Percentiles rank a stretch among this genome's conserved stretches.
phyloP scores from a whole-genome alignment of 2,888 invertebrate genomes.

The Phalera bucephala region DNA sequence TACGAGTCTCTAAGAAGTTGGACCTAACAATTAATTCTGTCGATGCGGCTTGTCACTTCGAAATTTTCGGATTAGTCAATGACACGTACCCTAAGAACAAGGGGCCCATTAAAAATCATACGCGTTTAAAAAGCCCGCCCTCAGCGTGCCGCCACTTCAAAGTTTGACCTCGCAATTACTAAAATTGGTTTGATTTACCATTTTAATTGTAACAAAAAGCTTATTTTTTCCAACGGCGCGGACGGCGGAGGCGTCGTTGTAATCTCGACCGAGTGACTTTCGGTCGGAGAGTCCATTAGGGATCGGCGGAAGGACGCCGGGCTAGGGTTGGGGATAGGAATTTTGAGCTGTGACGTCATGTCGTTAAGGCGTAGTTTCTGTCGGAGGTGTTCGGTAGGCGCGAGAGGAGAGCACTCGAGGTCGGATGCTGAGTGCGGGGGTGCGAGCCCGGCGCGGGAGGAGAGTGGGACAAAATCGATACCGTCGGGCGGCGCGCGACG shows the following conservation, averaged over 20 bases:
- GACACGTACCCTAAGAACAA: constrained; percentile 35
- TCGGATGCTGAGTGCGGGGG: constrained; percentile 80
- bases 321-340: constrained; percentile 51
- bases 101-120: constrained; percentile 64
- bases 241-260: constrained; percentile 61
- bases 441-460: constrained; percentile 58
- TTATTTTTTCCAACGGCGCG: constrained; percentile 74
- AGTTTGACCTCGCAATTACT: constrained; percentile 81
- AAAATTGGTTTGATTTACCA: constrained; percentile 83
- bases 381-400: constrained; percentile 78
- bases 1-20: constrained; percentile 12
- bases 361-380: constrained; percentile 78
- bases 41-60: constrained; percentile 19
- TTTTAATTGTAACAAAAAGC: constrained; percentile 83
- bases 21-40: constrained; percentile 40
- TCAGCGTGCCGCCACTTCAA: constrained; percentile 65
- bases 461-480: constrained; percentile 80
- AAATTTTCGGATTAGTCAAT: constrained; percentile 15
- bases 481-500: constrained; percentile 81
- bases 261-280: constrained; percentile 81
- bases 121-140: constrained; percentile 60
- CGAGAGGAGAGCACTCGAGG: constrained; percentile 82
- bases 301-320: constrained; percentile 57
- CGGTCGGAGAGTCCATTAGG: constrained; percentile 75
- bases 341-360: constrained; percentile 76